Evolutionary conservation across 2,113 vertebrate genomes (phyloP).

Genomic region (Psammodynastes pulverulentus): DNA sequence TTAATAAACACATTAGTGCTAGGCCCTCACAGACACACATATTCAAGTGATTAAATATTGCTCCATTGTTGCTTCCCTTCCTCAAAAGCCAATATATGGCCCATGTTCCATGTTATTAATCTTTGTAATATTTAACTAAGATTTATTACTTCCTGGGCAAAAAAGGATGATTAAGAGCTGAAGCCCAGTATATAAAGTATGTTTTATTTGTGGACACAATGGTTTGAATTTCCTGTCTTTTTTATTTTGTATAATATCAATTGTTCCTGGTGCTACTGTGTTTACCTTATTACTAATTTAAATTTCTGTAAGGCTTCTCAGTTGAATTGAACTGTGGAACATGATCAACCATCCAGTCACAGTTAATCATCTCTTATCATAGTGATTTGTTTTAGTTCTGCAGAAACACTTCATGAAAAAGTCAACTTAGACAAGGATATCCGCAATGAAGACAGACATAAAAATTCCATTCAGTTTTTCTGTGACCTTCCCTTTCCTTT

Average conservation of each 20-base stretch:
- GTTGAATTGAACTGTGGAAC: neutral
- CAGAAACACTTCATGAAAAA: neutral
- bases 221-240: slow-evolving; percentile 5
- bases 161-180: neutral
- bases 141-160: slow-evolving; percentile 37
- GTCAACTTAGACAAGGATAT: neutral
- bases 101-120: neutral
- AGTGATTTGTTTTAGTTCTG: neutral
- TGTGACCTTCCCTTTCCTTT: neutral
- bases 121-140: neutral
- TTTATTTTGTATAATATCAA: neutral
- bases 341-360: neutral
- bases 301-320: slow-evolving; percentile 17
- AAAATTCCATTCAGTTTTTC: neutral
- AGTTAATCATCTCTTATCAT: neutral
- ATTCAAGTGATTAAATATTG: slow-evolving; percentile 44
- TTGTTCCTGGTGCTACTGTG: neutral
- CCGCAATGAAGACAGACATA: neutral
- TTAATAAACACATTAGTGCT: slow-evolving; percentile 13
- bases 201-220: neutral
- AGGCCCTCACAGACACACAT: slow-evolving; percentile 26
- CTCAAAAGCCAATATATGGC: neutral
- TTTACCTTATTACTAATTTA: neutral
- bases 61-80: slow-evolving; percentile 34
- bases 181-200: slow-evolving; percentile 17